Evolutionary conservation across 2,113 vertebrate species (phyloP), one percentile per base, ranked within the genome.

Genomic region (Sterna hirundo): DNA sequence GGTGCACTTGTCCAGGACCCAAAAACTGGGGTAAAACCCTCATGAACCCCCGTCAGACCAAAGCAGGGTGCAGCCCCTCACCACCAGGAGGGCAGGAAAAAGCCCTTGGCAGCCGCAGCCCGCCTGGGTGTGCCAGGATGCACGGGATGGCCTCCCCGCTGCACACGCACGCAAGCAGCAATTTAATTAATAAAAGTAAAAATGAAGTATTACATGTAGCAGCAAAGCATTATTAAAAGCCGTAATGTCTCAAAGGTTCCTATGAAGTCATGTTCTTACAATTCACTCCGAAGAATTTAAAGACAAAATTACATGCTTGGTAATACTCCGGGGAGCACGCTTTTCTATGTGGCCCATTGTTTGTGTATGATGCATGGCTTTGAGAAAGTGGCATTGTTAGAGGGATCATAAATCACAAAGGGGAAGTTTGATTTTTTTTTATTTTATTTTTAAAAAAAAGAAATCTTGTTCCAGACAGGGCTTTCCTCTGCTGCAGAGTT

Each of bases 251-350:
- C 97, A 94, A 95, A 98, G 95, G 97, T 96, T 96, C 96, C 97
- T 98, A 97, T 98, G 97, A 98, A 98, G 96, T 98, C 98, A 98
- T 98, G 98, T 98, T 97, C 97, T 96, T 98, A 98, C 98, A 97
- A 97, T 97, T 97, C 96, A 92, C 97, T 97, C 75, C 0, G 54
- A 98, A 97, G 97, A 97, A 97, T 96, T 97, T 98, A 98, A 98
- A 98, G 97, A 98, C 98, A 98, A 98, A 98, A 98, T 98, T 97
- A 98, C 94, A 98, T 95, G 96, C 97, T 95, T 97, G 54, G 47
- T 98, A 98, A 98, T 97, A 97, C 96, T 96, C 97, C 5, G 16
- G 94, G 83, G 97, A 98, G 88, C 69, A 23, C 3, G 62, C 96
- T 97, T 97, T 96, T 97, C 97, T 97, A 95, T 94, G 93, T 83